Evolutionary conservation across 2,113 vertebrate genomes (phyloP), one percentile per base, ranked within the genome.

Genomic region (Myotis brandtii): DNA sequence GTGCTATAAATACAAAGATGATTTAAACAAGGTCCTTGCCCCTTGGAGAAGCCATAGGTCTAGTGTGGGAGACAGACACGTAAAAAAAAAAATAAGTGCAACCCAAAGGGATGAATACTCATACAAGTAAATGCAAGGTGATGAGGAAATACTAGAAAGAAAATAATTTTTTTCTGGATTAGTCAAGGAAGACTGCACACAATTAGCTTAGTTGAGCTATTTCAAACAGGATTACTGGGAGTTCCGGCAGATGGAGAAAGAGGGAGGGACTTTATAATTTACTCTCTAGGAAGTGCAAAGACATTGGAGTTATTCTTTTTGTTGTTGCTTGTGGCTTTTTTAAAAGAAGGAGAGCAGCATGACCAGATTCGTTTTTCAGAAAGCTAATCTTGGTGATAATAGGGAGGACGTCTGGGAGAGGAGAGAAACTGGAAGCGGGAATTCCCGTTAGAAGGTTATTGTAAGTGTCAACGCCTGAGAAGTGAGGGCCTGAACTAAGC

Each of bases 1-100:
- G 12, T 89, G 17, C 8, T 92, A 9, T 89, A 87, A 94, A 92
- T 75, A 32, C 50, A 83, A 95, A 96, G 43, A 64, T 86, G 43
- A 96, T 89, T 96, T 89, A 94, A 93, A 37, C 12, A 81, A 93
- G 46, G 32, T 37, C 25, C 5, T 70, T 89, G 43, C 18, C 72
- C 52, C 79, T 59, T 89, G 23, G 3, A 95, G 52, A 85, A 48
- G 32, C 2, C 37, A 75, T 43, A 70, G 34, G 46, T 86, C 32
- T 92, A 82, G 20, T 11, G 8, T 80, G 27, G 32, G 64, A 84
- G 25, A 56, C 62, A 89, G 59, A 76, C 18, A 66, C 40, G 3
- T 46, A 75, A 75, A 86, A 72, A 56, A 76, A 89, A 66, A 62
- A 83, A 1, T 43, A 94, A 92, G 34, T 37, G 3, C 34, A 89